Evolutionary conservation across 2,888 invertebrate species (phyloP).

Genomic region (Metallyticus violacea): DNA sequence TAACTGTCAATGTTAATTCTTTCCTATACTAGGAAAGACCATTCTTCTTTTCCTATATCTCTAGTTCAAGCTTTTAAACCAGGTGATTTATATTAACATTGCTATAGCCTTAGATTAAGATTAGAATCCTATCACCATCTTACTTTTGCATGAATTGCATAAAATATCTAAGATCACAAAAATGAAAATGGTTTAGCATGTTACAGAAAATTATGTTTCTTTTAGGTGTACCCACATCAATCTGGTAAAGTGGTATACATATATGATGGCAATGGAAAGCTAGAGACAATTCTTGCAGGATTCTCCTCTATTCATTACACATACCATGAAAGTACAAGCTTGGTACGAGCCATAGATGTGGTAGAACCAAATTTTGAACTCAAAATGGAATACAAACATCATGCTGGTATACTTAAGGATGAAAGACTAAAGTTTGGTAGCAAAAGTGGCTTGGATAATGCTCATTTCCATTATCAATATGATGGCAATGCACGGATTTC

Average conservation of each 20-base stretch:
- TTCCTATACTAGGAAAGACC: no score
- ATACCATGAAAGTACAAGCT: conserved; percentile 78
- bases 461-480: conserved; percentile 86
- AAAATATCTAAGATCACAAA: no score
- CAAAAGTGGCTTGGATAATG: conserved; percentile 81
- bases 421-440: conserved; percentile 82
- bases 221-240: conserved; percentile 73
- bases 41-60: no score
- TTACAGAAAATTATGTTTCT: background rate
- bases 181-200: no score
- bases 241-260: conserved; percentile 87
- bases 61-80: no score
- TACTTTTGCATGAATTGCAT: no score
- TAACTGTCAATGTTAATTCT: no score
- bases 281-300: conserved; percentile 80
- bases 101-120: no score
- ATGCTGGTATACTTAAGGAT: conserved; percentile 84
- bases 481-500: conserved; percentile 90
- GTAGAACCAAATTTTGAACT: conserved; percentile 86
- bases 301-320: conserved; percentile 81
- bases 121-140: no score
- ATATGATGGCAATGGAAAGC: conserved; percentile 78
- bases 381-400: conserved; percentile 85
- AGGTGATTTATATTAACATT: no score
- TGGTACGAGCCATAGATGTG: conserved; percentile 84